Evolutionary conservation across 2,113 vertebrate species (phyloP).

Genomic region (Psilopogon haemacephalus): DNA sequence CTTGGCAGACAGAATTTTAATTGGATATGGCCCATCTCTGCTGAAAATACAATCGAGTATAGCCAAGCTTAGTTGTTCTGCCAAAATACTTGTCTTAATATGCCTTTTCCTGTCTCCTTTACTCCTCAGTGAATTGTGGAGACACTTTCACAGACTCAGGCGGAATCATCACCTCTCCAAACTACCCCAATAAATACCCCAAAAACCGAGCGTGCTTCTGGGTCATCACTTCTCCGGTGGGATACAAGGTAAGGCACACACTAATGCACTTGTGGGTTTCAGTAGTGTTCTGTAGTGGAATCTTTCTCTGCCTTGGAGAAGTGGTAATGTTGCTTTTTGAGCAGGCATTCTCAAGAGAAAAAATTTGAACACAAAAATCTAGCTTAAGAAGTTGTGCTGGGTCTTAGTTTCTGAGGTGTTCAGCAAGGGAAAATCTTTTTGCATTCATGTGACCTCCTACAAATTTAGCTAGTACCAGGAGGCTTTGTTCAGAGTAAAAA

Average conservation of each 20-base stretch:
- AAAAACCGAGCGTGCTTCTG: slow-evolving; percentile 58
- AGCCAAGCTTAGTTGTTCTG: not conserved
- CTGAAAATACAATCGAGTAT: not conserved
- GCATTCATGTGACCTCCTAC: accelerated
- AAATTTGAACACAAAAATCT: not conserved
- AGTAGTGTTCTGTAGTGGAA: not conserved
- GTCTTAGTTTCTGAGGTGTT: not conserved
- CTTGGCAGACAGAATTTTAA: too few relatives aligned
- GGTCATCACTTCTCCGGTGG: slow-evolving; percentile 62
- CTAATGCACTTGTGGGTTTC: not conserved
- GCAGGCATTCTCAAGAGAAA: not conserved
- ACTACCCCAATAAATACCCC: slow-evolving; percentile 63
- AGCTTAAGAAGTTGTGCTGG: not conserved
- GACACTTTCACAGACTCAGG: slow-evolving; percentile 37
- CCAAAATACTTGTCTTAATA: not conserved
- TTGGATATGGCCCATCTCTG: too few relatives aligned
- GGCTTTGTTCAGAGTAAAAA: not conserved
- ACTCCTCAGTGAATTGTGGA: slow-evolving; percentile 66
- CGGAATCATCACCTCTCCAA: slow-evolving; percentile 63
- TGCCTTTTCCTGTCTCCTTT: not conserved
- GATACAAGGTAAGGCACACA: slow-evolving; percentile 48
- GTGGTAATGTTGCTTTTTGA: not conserved
- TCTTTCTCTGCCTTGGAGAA: not conserved
- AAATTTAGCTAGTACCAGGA: not conserved
- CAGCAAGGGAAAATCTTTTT: not conserved